Percentiles rank a stretch among this genome's conserved stretches.
phyloP scores from a whole-genome alignment of 1,140 invertebrate species.

The Pristionchus pacificus region DNA sequence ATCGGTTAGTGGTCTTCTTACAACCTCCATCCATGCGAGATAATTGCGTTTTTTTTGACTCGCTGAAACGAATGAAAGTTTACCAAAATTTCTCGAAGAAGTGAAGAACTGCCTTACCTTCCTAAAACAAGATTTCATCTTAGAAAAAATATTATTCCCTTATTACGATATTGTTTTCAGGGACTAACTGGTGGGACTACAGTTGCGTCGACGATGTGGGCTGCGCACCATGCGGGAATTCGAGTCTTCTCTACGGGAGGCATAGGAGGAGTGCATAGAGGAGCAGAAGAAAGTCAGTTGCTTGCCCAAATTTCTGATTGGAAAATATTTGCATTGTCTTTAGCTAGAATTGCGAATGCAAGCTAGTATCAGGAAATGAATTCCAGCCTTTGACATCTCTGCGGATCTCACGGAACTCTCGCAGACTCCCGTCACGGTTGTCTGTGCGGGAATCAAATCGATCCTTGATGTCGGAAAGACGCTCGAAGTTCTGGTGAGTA shows the following conservation, averaged over 20 bases:
- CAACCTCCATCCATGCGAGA: too few relatives aligned
- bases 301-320: neutral
- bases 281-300: constrained; percentile 68
- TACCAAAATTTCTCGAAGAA: too few relatives aligned
- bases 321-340: neutral
- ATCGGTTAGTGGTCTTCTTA: too few relatives aligned
- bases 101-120: too few relatives aligned
- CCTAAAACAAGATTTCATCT: too few relatives aligned
- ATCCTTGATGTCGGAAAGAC: constrained; percentile 91
- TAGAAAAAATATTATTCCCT: constrained; percentile 20
- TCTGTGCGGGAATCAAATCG: constrained; percentile 92
- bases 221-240: constrained; percentile 76
- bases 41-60: too few relatives aligned
- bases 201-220: constrained; percentile 84
- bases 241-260: constrained; percentile 88
- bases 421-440: constrained; percentile 77
- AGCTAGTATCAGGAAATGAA: neutral
- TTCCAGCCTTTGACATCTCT: constrained; percentile 77
- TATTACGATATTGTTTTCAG: constrained; percentile 58
- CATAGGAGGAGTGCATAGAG: constrained; percentile 87
- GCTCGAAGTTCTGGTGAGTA: constrained; percentile 79
- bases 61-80: too few relatives aligned
- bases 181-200: constrained; percentile 84
- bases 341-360: neutral
- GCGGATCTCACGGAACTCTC: constrained; percentile 88